A percentile compares a stretch with the other conserved stretches of the same genome.
Evolutionary conservation across 2,113 vertebrate species (phyloP).

Genomic region (Paedocypris sp.): DNA sequence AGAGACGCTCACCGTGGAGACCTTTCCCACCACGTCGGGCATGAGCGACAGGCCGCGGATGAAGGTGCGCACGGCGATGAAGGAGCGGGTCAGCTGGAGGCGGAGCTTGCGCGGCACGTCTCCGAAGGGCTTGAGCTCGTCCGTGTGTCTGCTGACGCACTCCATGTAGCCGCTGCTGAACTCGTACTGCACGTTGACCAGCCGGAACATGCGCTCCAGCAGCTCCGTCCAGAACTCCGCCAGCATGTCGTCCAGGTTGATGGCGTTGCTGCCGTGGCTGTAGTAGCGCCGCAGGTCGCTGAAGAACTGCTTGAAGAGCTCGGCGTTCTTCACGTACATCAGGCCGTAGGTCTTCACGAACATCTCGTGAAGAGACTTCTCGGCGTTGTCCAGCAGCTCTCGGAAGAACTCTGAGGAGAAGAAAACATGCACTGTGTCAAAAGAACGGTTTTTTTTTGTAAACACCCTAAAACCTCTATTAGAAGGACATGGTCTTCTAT

Average conservation of each 20-base stretch:
- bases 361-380: conserved; percentile 85
- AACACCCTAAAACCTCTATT: too few relatives aligned
- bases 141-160: conserved; percentile 86
- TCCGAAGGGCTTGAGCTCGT: conserved; percentile 91
- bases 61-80: conserved; percentile 85
- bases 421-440: too few relatives aligned
- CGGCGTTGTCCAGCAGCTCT: conserved; percentile 82
- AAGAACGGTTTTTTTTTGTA: too few relatives aligned
- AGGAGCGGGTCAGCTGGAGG: conserved; percentile 80
- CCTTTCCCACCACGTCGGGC: conserved; percentile 77
- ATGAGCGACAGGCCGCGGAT: conserved; percentile 76
- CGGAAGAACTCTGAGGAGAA: conserved; percentile 84
- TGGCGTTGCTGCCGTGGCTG: conserved; percentile 60
- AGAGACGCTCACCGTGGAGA: conserved; percentile 66
- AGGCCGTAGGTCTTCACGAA: conserved; percentile 87
- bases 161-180: conserved; percentile 88
- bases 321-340: conserved; percentile 87
- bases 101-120: conserved; percentile 89
- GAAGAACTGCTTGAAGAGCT: conserved; percentile 93
- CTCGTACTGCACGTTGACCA: conserved; percentile 91
- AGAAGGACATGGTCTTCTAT: too few relatives aligned
- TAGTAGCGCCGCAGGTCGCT: conserved; percentile 79
- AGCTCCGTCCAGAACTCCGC: conserved; percentile 91
- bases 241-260: conserved; percentile 89
- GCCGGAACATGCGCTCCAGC: conserved; percentile 90